Base-by-base conservation (phyloP, 2,797 vertebrate species). In the Anas bahamensis region DNA sequence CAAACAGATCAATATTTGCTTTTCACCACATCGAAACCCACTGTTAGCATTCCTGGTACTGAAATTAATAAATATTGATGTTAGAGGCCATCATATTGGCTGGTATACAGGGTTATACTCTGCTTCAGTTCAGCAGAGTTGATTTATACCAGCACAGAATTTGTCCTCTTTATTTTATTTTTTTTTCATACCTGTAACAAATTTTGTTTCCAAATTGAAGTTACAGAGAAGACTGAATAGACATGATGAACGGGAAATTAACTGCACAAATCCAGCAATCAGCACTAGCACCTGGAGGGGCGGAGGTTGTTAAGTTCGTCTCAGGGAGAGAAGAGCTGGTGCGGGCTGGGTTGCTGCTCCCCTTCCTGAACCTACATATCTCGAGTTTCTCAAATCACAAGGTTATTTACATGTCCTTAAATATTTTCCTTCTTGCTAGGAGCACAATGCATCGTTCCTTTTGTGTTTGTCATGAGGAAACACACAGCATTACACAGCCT, bases 1-100 rank as follows among this genome's bases (percentile, higher is more conserved):
- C 56, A 93, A 95, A 86, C 70, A 95, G 73, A 95, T 94, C 90
- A 95, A 90, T 92, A 90, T 96, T 93, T 95, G 79, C 33, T 94
- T 95, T 93, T 76, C 37, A 83, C 66, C 73, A 64, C 24, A 59
- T 26, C 0, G 56, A 95, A 90, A 77, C 61, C 74, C 66, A 35
- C 66, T 94, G 70, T 88, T 94, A 81, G 68, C 66, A 87, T 94
- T 90, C 75, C 71, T 83, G 65, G 78, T 78, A 63, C 59, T 83
- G 79, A 91, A 94, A 90, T 85, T 52, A 94, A 85, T 86, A 78
- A 66, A 60, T 80, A 75, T 65, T 92, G 82, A 89, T 39, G 39
- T 87, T 63, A 78, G 53, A 26, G 50, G 37, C 28, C 56, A 79
- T 60, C 2, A 17, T 50, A 70, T 73, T 70, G 48, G 9, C 63